Percentiles rank a stretch among this genome's conserved stretches.
These are phyloP conservation scores for Muscidifurax raptorellus DNA, from an alignment of 1,140 invertebrate species.

Conservation along the genomic window DNA sequence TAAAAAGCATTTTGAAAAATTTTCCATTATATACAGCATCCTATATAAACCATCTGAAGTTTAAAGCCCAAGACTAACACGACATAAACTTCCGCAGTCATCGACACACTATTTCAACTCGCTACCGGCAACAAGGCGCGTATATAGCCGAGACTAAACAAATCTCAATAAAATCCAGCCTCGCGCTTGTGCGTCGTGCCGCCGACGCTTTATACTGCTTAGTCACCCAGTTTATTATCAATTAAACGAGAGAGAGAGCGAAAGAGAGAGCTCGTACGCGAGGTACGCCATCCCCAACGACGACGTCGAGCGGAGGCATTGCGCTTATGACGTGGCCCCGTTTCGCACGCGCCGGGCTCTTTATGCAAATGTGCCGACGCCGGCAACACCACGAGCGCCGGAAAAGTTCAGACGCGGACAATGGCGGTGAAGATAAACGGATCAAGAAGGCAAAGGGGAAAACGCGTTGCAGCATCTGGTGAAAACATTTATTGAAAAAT, in stretches of 20 bases:
- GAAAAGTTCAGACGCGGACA: conserved; percentile 16
- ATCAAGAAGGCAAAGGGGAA: not conserved
- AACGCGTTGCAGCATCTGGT: not conserved
- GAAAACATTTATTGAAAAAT: not conserved
- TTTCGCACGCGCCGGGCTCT: conserved; percentile 7
- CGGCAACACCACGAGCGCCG: not conserved
- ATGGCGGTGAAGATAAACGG: conserved; percentile 3
- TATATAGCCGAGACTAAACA: conserved; percentile 13
- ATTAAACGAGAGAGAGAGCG: no score
- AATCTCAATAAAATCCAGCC: conserved; percentile 45
- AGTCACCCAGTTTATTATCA: conserved; percentile 44
- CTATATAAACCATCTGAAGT: not conserved
- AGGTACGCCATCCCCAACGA: not conserved
- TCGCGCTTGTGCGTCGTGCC: not conserved
- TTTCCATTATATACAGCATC: no score
- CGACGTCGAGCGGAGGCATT: not conserved
- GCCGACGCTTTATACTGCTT: conserved; percentile 17
- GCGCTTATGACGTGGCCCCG: conserved; percentile 22
- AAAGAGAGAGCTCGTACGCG: not conserved
- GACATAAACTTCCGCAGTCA: not conserved
- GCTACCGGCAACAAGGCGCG: not conserved
- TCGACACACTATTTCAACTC: not conserved
- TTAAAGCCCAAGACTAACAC: not conserved
- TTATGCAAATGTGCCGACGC: conserved; percentile 24
- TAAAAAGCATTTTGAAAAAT: no score